Percentiles rank a stretch among this genome's conserved stretches.
Conservation (phyloP, 2,888 invertebrate species). For the Belgica antarctica region DNA sequence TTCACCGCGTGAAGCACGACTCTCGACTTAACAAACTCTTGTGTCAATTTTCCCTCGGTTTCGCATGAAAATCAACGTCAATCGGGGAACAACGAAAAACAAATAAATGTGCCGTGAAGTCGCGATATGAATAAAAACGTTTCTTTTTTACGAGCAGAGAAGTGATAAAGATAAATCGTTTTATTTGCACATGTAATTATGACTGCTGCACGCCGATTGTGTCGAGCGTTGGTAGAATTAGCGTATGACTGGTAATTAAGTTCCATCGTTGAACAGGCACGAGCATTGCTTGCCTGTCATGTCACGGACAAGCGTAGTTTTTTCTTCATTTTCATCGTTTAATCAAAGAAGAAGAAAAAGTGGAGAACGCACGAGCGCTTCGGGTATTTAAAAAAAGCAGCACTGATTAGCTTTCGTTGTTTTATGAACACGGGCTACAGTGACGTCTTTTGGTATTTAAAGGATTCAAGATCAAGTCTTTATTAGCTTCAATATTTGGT, state of each 20-base stretch:
- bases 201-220: conserved; percentile 37
- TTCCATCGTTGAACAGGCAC: conserved; percentile 34
- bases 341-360: neutral
- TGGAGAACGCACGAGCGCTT: conserved; percentile 6
- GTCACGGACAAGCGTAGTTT: conserved; percentile 19
- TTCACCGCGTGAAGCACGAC: conserved; percentile 1
- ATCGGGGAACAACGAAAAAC: conserved; percentile 16
- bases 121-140: conserved; percentile 5
- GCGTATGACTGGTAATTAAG: conserved; percentile 38
- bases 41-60: neutral
- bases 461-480: no score
- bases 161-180: conserved; percentile 41
- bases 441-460: no score
- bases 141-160: conserved; percentile 19
- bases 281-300: neutral
- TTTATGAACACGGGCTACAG: no score
- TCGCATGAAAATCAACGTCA: conserved; percentile 17
- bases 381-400: neutral
- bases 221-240: conserved; percentile 15
- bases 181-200: conserved; percentile 39
- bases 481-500: no score
- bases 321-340: neutral
- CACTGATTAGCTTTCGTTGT: neutral
- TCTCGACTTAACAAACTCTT: no score
- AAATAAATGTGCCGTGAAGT: conserved; percentile 20